Conservation (phyloP, 1,140 invertebrate species). For the Arctopsyche grandis region DNA sequence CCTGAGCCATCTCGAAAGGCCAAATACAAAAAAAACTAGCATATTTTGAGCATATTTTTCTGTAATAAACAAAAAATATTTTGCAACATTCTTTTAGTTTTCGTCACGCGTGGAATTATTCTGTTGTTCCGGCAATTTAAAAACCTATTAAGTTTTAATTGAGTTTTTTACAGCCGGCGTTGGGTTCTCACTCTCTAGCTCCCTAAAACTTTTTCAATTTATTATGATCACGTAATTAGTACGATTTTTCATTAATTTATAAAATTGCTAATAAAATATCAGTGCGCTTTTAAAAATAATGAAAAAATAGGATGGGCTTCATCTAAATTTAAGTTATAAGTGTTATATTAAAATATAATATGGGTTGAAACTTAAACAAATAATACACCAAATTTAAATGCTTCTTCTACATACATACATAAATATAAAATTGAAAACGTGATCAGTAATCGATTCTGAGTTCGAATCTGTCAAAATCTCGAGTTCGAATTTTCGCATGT, state of each 20-base stretch:
- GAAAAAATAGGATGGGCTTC: too few species aligned
- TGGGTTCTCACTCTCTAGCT: neutral
- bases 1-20: neutral
- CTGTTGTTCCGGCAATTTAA: neutral
- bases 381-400: neutral
- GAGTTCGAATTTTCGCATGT: too few species aligned
- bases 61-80: neutral
- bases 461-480: too few species aligned
- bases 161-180: neutral
- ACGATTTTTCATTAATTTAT: too few species aligned
- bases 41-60: too few species aligned
- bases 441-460: too few species aligned
- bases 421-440: too few species aligned
- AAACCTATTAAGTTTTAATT: constrained; percentile 33
- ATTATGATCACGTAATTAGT: constrained; percentile 31
- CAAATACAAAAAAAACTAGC: too few species aligned
- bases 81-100: neutral
- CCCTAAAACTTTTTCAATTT: constrained; percentile 31
- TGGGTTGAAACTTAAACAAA: neutral
- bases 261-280: too few species aligned
- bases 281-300: too few species aligned
- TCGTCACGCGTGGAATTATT: neutral
- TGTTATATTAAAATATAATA: neutral
- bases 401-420: neutral
- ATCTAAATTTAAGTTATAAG: too few species aligned